phyloP scores from a whole-genome alignment of 1,140 invertebrate genomes.

The Bactericera cockerelli region DNA sequence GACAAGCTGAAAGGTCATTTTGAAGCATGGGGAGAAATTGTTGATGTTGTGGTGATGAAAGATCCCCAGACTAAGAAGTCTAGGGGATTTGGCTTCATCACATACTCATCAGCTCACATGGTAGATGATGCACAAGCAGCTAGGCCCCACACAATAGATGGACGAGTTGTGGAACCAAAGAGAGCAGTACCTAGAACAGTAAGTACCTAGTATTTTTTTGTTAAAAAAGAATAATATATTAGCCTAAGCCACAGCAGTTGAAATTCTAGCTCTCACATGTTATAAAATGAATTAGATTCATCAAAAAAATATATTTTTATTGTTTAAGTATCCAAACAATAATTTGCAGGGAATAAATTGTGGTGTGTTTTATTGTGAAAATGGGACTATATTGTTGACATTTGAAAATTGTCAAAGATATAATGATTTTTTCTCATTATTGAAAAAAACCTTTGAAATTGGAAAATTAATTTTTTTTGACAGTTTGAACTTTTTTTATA shows the following conservation, averaged over 20 bases:
- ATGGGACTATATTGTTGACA: too few relatives aligned
- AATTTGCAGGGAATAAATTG: too few relatives aligned
- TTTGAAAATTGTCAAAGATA: too few relatives aligned
- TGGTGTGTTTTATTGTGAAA: too few relatives aligned
- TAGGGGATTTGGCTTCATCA: slow-evolving; percentile 93
- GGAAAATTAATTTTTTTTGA: too few relatives aligned
- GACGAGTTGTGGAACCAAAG: slow-evolving; percentile 88
- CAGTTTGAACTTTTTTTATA: too few relatives aligned
- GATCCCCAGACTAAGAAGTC: slow-evolving; percentile 82
- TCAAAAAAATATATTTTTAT: slow-evolving; percentile 33
- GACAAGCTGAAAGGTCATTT: slow-evolving; percentile 86
- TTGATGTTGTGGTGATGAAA: slow-evolving; percentile 96
- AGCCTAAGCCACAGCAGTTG: too few relatives aligned
- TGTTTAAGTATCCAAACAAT: too few relatives aligned
- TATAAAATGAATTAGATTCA: slow-evolving; percentile 34
- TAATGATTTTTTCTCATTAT: too few relatives aligned
- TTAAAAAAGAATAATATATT: too few relatives aligned
- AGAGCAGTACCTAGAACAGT: slow-evolving; percentile 78
- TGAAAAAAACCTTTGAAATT: too few relatives aligned
- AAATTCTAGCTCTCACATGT: too few relatives aligned
- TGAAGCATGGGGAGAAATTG: slow-evolving; percentile 91
- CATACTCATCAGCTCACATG: slow-evolving; percentile 77
- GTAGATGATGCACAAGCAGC: slow-evolving; percentile 88
- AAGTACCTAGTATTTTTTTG: slow-evolving; percentile 28
- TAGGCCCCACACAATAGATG: slow-evolving; percentile 64